Conservation (phyloP, 2,797 vertebrate species). For the Buceros bicornis region DNA sequence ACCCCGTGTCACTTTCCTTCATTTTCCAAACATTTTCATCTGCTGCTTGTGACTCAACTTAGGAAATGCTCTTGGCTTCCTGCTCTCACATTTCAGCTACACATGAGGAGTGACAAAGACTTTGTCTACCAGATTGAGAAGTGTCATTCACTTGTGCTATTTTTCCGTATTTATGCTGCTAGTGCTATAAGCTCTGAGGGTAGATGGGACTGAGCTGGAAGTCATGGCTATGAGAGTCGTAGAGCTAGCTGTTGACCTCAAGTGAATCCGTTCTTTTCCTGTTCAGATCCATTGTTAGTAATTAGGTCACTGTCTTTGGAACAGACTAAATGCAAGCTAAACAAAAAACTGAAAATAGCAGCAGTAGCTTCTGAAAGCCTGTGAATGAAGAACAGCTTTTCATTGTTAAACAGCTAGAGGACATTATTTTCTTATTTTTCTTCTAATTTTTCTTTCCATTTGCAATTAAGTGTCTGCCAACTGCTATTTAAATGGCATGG, state of each 20-base stretch:
- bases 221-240: background rate
- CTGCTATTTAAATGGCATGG: background rate
- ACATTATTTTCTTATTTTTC: background rate
- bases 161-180: background rate
- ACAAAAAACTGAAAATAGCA: background rate
- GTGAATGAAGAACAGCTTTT: background rate
- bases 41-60: background rate
- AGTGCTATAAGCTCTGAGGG: accelerated
- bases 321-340: background rate
- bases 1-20: background rate
- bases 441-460: slow-evolving; percentile 7
- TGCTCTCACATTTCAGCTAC: background rate
- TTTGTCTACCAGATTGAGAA: background rate
- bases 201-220: background rate
- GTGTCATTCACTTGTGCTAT: background rate
- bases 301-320: background rate
- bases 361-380: accelerated
- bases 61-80: background rate
- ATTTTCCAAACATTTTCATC: background rate
- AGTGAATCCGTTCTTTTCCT: background rate
- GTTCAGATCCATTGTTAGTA: background rate
- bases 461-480: background rate
- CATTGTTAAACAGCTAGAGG: background rate
- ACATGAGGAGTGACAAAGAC: background rate
- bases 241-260: background rate